Evolutionary conservation across 2,888 invertebrate species (phyloP), one percentile per base, ranked within the genome.

Genomic region (Tortrix viridana): DNA sequence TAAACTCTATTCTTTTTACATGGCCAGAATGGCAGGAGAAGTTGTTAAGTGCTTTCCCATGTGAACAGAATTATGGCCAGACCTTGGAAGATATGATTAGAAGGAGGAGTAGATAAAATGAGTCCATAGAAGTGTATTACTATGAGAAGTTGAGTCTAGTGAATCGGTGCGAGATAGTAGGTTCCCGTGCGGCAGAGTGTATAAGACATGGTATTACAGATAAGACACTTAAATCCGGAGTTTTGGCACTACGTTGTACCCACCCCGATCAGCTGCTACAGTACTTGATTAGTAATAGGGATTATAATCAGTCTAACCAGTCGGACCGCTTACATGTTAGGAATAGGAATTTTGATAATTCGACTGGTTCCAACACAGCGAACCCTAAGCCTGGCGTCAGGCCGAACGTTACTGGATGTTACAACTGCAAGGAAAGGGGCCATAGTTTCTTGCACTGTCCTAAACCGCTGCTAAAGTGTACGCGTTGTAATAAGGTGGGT

Each of bases 181-280:
- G 65, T 4, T 67, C 56, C 12, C 69, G 69, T 0, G 72, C 72
- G 0, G 71, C 68, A 2, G 71, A 71, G 3, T 73, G 73, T 44
- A 65, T 71, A 4, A 70, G 71, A 37, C 72, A 73, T 37, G 70
- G 72, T 1, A 48, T 70, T 4, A 67, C 41, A 14, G 70, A 73
- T 48, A 69, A 43, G 52, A 68, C 70, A 14, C 47, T 66, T 22
- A 64, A 48, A 53, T 69, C 69, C 0, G 61, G 72, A 14, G 70
- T 69, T 9, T 37, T 67, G 23, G 66, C 70, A n/a, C 60, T 72
- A 14, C 67, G 68, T 20, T 69, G 69, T 46, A 32, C 53, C 20
- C 48, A 67, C 2, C 67, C 69, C 16, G 67, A 69, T 12, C 58
- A 71, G 19, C 19, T 71, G 0, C 50, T 71, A 16, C 38, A 67